These are phyloP conservation scores for Noctuana brunneofusca DNA, from an alignment of 2,888 invertebrate species.

Conservation along the genomic window DNA sequence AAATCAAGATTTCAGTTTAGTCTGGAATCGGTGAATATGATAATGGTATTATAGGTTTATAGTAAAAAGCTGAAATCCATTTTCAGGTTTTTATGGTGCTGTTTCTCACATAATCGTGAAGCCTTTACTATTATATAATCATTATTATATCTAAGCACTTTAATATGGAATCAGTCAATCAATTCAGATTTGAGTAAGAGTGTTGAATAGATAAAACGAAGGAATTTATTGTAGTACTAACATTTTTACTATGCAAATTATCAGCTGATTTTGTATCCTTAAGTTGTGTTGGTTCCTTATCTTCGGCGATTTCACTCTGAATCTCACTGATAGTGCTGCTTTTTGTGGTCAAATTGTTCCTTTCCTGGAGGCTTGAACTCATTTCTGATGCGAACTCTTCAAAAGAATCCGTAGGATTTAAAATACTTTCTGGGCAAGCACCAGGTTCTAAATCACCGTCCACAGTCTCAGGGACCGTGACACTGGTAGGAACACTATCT, in stretches of 20 bases:
- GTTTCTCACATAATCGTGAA: no score
- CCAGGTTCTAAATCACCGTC: conserved; percentile 69
- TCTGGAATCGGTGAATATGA: no score
- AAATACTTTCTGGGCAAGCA: conserved; percentile 84
- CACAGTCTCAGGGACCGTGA: conserved; percentile 48
- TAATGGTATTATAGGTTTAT: no score
- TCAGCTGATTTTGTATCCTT: conserved; percentile 67
- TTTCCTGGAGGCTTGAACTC: conserved; percentile 84
- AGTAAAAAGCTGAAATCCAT: no score
- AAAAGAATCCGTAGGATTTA: conserved; percentile 87
- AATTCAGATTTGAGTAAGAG: no score
- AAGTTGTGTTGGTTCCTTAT: conserved; percentile 54
- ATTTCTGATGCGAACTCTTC: conserved; percentile 87
- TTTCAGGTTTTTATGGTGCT: no score
- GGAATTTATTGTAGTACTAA: conserved; percentile 45
- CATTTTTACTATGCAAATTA: conserved; percentile 69
- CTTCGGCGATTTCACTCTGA: conserved; percentile 78
- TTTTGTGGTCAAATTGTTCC: conserved; percentile 74
- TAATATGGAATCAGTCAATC: no score
- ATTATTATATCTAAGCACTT: no score
- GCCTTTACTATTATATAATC: no score
- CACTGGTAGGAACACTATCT: conserved; percentile 48
- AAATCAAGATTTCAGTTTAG: conserved; percentile 36
- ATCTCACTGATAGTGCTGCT: conserved; percentile 84
- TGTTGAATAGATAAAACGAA: no score